phyloP scores from a whole-genome alignment of 1,140 invertebrate species.

The Tigriopus japonicus region DNA sequence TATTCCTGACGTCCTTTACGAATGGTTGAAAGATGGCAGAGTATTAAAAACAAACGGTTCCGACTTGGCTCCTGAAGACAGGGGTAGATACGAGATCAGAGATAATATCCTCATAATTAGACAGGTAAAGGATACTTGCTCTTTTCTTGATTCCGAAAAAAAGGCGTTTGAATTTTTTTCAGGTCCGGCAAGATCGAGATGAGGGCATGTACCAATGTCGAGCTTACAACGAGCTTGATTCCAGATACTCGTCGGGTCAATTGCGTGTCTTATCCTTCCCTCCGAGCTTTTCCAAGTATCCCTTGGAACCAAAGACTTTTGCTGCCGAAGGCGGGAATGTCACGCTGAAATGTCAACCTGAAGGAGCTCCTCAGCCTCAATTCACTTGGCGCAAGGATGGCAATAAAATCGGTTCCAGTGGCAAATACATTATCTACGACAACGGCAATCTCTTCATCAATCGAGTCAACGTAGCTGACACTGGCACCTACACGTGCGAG shows the following conservation, averaged over 20 bases:
- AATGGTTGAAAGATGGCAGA: conserved; percentile 73
- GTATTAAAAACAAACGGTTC: conserved; percentile 36
- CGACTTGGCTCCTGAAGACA: conserved; percentile 36
- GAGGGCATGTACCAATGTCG: conserved; percentile 90
- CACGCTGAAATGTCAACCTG: conserved; percentile 75
- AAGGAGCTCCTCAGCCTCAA: conserved; percentile 72
- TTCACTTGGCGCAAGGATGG: conserved; percentile 84
- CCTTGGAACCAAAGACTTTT: conserved; percentile 67
- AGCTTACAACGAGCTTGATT: conserved; percentile 70
- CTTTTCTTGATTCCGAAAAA: too few species aligned
- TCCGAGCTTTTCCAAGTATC: conserved; percentile 74
- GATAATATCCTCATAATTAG: conserved; percentile 13
- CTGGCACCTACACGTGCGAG: conserved; percentile 68
- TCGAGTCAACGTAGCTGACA: conserved; percentile 64
- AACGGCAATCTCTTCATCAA: conserved; percentile 68
- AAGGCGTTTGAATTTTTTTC: not conserved
- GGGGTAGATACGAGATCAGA: conserved; percentile 43
- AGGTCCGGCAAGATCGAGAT: conserved; percentile 43
- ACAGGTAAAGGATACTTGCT: not conserved
- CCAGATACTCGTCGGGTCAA: conserved; percentile 67
- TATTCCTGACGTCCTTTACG: conserved; percentile 78
- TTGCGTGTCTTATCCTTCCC: conserved; percentile 63
- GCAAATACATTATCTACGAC: conserved; percentile 52
- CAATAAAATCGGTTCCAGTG: conserved; percentile 49
- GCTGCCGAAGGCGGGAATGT: conserved; percentile 76